Conservation (phyloP, 2,888 invertebrate species). For the Hydriomena furcata region DNA sequence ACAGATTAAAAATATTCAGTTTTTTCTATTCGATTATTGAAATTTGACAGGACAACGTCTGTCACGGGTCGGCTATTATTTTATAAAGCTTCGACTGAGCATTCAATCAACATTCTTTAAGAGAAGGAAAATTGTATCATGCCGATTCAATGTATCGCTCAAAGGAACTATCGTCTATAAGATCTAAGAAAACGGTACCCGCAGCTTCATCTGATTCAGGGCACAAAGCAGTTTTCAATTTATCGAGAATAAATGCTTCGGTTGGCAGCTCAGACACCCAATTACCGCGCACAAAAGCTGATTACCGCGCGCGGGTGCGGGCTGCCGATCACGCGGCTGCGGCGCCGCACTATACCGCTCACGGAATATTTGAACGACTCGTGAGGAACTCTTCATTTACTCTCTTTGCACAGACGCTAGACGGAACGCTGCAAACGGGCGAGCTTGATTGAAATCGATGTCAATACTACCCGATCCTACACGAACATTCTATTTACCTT, state of each 20-base stretch:
- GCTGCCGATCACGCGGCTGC: conserved; percentile 44
- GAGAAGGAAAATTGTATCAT: conserved; percentile 17
- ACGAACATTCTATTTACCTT: conserved; percentile 4
- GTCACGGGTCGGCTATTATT: too few relatives aligned
- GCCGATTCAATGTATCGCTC: conserved; percentile 20
- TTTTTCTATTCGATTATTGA: too few relatives aligned
- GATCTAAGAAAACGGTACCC: conserved; percentile 55
- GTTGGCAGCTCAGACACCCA: conserved; percentile 83
- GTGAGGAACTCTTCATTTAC: conserved; percentile 71
- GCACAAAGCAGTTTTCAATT: conserved; percentile 81
- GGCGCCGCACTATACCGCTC: conserved; percentile 51
- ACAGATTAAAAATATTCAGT: too few relatives aligned
- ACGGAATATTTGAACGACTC: conserved; percentile 72
- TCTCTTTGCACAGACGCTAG: conserved; percentile 56
- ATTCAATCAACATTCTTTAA: conserved; percentile 10
- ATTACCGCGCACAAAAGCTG: conserved; percentile 83
- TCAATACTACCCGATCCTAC: conserved; percentile 28
- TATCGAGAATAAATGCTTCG: conserved; percentile 81
- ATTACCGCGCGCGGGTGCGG: conserved; percentile 75
- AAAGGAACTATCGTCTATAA: conserved; percentile 24
- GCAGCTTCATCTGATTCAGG: conserved; percentile 70
- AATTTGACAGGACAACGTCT: too few relatives aligned
- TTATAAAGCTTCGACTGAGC: neutral
- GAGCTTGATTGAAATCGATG: conserved; percentile 61
- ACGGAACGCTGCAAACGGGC: conserved; percentile 48